These are phyloP conservation scores for Caradrina kadenii DNA, from an alignment of 2,888 invertebrate genomes.

Conservation along the genomic window DNA sequence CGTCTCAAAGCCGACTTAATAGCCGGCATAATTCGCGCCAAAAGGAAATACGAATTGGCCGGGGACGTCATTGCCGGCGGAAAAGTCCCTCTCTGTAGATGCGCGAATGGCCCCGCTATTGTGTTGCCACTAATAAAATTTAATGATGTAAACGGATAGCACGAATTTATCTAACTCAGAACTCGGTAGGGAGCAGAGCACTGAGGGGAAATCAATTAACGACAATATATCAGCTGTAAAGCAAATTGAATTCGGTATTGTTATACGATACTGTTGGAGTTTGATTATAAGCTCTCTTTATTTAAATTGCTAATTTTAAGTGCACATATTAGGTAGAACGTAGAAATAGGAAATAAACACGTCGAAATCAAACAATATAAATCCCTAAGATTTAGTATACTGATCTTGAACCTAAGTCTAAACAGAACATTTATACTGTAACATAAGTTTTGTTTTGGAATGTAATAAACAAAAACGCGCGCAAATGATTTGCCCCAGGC, in stretches of 20 bases:
- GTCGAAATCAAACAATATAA: too few relatives aligned
- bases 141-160: slow-evolving; percentile 90
- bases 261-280: slow-evolving; percentile 79
- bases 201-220: slow-evolving; percentile 87
- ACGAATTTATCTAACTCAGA: slow-evolving; percentile 86
- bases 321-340: slow-evolving; percentile 7
- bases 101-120: slow-evolving; percentile 81
- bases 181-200: slow-evolving; percentile 77
- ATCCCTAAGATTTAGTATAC: background rate
- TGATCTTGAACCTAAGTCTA: too few relatives aligned
- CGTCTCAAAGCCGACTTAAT: slow-evolving; percentile 86
- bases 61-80: slow-evolving; percentile 80
- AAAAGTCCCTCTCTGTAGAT: slow-evolving; percentile 83
- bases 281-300: slow-evolving; percentile 49
- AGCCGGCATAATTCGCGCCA: slow-evolving; percentile 88
- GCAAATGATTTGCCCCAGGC: background rate
- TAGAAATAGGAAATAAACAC: background rate
- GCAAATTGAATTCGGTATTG: slow-evolving; percentile 78
- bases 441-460: background rate
- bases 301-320: slow-evolving; percentile 41
- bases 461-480: background rate
- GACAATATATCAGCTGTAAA: slow-evolving; percentile 81
- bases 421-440: too few relatives aligned
- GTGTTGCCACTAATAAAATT: slow-evolving; percentile 89
- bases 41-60: slow-evolving; percentile 88